Percentiles rank a stretch among this genome's conserved stretches.
Conservation (phyloP, 1,140 invertebrate genomes). For the Ruditapes philippinarum region DNA sequence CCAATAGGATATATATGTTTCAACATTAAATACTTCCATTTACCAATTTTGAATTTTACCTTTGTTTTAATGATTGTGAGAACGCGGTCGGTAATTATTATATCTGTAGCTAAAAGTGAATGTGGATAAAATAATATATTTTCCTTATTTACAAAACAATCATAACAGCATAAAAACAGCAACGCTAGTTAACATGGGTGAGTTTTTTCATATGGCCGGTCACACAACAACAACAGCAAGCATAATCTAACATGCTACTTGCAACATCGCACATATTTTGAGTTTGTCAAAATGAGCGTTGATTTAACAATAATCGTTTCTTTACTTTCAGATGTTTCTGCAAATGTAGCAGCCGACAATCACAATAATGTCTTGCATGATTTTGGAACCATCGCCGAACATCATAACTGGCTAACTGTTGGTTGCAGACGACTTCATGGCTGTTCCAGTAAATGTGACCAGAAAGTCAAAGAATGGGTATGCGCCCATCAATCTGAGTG, state of each 20-base stretch:
- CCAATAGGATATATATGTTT: too few relatives aligned
- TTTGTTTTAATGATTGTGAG: too few relatives aligned
- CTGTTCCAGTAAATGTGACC: background rate
- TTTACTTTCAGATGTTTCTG: background rate
- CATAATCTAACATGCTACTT: too few relatives aligned
- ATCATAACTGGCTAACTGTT: background rate
- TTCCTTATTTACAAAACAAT: background rate
- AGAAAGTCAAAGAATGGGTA: background rate
- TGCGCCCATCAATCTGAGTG: background rate
- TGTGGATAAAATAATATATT: background rate
- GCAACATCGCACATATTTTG: too few relatives aligned
- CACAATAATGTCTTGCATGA: background rate
- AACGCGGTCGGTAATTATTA: too few relatives aligned
- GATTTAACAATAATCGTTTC: background rate
- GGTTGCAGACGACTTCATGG: background rate
- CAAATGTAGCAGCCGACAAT: constrained; percentile 3
- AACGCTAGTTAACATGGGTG: too few relatives aligned
- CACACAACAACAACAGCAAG: too few relatives aligned
- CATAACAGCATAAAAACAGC: background rate
- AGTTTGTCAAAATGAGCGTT: background rate
- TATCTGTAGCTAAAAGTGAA: too few relatives aligned
- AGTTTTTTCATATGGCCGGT: too few relatives aligned
- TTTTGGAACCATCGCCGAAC: background rate
- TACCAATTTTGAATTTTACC: too few relatives aligned
- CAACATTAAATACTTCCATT: too few relatives aligned